Conservation (phyloP, 2,797 vertebrate genomes). For the Bucorvus abyssinicus region DNA sequence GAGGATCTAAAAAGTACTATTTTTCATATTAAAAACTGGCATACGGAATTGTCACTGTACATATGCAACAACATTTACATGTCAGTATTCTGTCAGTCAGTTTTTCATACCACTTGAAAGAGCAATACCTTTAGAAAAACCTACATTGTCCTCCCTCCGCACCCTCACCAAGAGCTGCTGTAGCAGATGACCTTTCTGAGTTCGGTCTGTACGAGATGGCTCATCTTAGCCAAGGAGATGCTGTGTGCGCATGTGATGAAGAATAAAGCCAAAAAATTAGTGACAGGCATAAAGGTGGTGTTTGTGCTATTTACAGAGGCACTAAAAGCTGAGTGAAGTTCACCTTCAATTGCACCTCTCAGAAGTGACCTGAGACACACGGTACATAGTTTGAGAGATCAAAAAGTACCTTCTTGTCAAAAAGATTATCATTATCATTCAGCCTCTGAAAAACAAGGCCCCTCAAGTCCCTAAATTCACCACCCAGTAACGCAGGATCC, state of each 20-base stretch:
- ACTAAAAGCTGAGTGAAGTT: not conserved
- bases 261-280: not conserved
- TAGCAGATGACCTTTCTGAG: not conserved
- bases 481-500: not conserved
- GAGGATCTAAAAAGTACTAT: not conserved
- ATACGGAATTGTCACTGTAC: not conserved
- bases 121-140: not conserved
- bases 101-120: not conserved
- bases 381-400: not conserved
- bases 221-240: not conserved
- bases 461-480: slow-evolving; percentile 11
- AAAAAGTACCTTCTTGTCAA: not conserved
- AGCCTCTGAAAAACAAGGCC: not conserved
- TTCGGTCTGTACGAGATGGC: not conserved
- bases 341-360: not conserved
- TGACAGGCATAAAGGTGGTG: not conserved
- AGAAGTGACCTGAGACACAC: not conserved
- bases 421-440: not conserved
- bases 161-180: not conserved
- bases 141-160: not conserved
- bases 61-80: not conserved
- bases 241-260: not conserved
- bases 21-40: not conserved
- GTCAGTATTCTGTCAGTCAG: not conserved
- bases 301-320: not conserved